Percentiles rank a stretch among this genome's conserved stretches.
Conservation (phyloP, 2,113 vertebrate genomes). For the Cariama cristata region DNA sequence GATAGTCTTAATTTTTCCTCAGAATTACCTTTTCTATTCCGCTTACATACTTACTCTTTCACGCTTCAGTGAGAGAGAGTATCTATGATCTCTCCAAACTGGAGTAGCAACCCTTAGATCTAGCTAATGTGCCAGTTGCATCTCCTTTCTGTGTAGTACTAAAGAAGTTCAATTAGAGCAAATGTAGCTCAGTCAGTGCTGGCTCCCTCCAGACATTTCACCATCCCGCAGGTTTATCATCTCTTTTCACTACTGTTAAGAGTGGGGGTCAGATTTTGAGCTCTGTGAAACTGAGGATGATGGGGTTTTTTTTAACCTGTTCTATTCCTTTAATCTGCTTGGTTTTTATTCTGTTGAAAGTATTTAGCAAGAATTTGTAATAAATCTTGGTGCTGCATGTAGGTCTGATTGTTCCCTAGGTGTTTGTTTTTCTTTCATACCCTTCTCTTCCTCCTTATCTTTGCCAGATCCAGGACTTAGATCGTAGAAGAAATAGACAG, state of each 20-base stretch:
- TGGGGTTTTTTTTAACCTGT: neutral
- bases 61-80: neutral
- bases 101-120: conserved; percentile 3
- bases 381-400: neutral
- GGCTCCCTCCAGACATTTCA: neutral
- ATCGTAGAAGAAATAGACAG: neutral
- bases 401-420: neutral
- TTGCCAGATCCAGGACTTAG: neutral
- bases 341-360: neutral
- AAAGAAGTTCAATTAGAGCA: neutral
- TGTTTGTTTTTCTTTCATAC: neutral
- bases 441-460: neutral
- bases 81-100: conserved; percentile 12
- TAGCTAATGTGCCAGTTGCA: conserved; percentile 1
- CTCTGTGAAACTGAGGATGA: neutral
- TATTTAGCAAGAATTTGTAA: neutral
- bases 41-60: neutral
- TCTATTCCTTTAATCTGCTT: neutral
- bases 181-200: neutral
- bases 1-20: neutral
- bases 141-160: conserved; percentile 4
- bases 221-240: neutral
- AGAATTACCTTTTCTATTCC: conserved; percentile 17
- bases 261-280: neutral
- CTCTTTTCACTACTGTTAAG: neutral